Percentiles rank a stretch among this genome's conserved stretches.
These are phyloP conservation scores for Phanerotoma sp. DNA, from an alignment of 2,888 invertebrate species.

Conservation along the genomic window DNA sequence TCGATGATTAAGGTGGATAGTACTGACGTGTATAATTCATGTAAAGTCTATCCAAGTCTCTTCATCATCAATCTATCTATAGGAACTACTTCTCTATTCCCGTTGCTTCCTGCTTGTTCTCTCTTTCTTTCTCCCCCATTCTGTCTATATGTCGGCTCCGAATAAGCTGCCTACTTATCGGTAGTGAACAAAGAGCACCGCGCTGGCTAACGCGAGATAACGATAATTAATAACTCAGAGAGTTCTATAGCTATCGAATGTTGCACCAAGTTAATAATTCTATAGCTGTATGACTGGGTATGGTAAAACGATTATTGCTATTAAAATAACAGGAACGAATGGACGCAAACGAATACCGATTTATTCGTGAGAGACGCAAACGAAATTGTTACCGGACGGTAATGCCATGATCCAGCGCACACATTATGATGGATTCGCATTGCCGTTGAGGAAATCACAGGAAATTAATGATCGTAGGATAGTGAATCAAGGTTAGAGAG, in stretches of 20 bases:
- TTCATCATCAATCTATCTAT: constrained; percentile 9
- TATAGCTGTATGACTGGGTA: no score
- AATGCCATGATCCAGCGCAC: constrained; percentile 26
- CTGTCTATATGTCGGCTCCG: no score
- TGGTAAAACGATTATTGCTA: no score
- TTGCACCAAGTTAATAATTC: no score
- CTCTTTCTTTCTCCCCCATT: constrained; percentile 2
- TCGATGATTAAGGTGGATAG: constrained; percentile 3
- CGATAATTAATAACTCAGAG: constrained; percentile 48
- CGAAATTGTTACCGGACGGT: not conserved
- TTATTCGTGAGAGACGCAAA: not conserved
- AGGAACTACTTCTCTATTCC: not conserved
- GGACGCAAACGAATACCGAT: no score
- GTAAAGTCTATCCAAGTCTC: constrained; percentile 6
- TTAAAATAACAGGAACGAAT: no score
- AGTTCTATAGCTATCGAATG: no score
- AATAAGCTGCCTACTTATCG: constrained; percentile 11
- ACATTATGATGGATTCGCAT: constrained; percentile 14
- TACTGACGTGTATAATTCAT: constrained; percentile 15
- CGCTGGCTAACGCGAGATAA: constrained; percentile 35
- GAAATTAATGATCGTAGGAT: constrained; percentile 20
- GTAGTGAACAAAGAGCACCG: constrained; percentile 21
- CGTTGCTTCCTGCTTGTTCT: not conserved
- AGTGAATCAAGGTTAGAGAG: not conserved
- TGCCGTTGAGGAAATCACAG: constrained; percentile 13